Conservation (phyloP, 2,888 invertebrate species). For the Callinectes sapidus region DNA sequence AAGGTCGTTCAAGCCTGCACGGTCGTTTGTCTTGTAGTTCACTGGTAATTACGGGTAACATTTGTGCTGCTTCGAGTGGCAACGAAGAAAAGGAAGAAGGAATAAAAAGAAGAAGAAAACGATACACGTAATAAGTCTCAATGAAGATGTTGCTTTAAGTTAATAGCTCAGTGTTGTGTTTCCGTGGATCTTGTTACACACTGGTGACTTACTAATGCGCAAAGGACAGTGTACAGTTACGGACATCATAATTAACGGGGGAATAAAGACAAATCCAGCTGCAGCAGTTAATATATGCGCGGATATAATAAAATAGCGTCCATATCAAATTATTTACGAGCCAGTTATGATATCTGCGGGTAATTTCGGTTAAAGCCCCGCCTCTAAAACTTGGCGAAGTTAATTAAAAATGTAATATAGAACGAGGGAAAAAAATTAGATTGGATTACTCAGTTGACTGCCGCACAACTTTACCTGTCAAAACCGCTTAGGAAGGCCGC, state of each 20-base stretch:
- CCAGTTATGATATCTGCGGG: slow-evolving; percentile 26
- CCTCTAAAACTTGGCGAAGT: background rate
- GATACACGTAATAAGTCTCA: background rate
- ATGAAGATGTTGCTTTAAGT: background rate
- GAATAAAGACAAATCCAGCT: background rate
- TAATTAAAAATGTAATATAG: slow-evolving; percentile 28
- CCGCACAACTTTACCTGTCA: slow-evolving; percentile 27
- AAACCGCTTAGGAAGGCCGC: background rate
- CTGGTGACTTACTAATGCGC: background rate
- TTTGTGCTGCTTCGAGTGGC: background rate
- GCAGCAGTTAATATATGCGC: background rate
- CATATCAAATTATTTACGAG: background rate
- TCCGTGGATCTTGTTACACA: background rate
- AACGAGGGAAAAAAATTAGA: background rate
- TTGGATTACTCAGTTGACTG: slow-evolving; percentile 29
- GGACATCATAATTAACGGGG: background rate
- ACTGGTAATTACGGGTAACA: background rate
- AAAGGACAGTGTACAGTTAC: background rate
- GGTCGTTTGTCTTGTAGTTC: background rate
- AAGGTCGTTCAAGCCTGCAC: background rate
- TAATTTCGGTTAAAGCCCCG: background rate
- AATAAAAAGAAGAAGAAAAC: background rate
- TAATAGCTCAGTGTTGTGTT: background rate
- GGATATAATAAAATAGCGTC: background rate
- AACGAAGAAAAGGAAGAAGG: background rate